A percentile compares a stretch with the other conserved stretches of the same genome.
These are phyloP conservation scores for Drosophila saltans DNA, from an alignment of 1,140 invertebrate species.

Conservation along the genomic window DNA sequence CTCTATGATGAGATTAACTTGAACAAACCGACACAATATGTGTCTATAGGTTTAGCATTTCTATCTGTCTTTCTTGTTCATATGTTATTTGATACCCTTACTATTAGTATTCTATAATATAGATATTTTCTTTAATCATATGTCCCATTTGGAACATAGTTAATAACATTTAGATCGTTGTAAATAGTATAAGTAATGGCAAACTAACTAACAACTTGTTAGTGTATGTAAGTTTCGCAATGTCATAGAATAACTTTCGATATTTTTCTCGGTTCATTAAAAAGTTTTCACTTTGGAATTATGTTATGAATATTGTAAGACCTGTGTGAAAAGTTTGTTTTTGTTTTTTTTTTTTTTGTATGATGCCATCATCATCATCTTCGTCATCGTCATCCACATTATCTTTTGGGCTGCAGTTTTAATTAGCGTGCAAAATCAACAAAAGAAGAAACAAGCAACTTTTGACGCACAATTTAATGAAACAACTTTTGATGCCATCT, in stretches of 20 bases:
- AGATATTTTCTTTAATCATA: no score
- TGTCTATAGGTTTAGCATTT: not conserved
- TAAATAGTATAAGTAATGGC: no score
- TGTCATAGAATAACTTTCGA: not conserved
- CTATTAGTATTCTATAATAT: no score
- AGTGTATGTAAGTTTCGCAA: not conserved
- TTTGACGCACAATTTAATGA: conserved; percentile 45
- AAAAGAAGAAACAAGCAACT: conserved; percentile 47
- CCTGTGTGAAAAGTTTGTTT: conserved; percentile 29
- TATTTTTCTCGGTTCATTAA: conserved; percentile 68
- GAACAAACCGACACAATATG: not conserved
- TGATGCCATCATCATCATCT: conserved; percentile 4
- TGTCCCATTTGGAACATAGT: no score
- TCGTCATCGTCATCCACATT: conserved; percentile 3
- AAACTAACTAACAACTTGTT: not conserved
- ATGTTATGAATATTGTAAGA: conserved; percentile 70
- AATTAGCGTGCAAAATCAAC: conserved; percentile 75
- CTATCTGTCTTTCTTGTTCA: not conserved
- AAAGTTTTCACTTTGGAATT: conserved; percentile 55
- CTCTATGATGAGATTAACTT: conserved; percentile 26
- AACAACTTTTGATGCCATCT: conserved; percentile 40
- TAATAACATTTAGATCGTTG: no score
- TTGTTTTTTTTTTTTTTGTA: conserved; percentile 25
- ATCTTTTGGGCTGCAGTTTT: conserved; percentile 62
- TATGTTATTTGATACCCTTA: no score